These are phyloP conservation scores for Manacus vitellinus DNA, from an alignment of 2,113 vertebrate species.

Conservation along the genomic window DNA sequence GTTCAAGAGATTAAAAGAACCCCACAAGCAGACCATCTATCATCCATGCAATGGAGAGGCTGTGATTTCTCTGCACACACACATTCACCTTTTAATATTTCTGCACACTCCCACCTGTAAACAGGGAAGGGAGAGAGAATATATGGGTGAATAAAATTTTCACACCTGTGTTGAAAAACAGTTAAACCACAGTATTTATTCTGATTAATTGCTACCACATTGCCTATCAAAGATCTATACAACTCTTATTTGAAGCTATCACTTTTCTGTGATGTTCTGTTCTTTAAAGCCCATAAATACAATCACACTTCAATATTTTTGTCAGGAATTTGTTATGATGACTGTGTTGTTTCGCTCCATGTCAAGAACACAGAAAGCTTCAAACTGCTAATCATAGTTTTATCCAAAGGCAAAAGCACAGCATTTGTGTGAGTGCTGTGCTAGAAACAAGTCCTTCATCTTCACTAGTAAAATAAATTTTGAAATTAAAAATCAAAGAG, in stretches of 20 bases:
- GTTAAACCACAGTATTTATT: neutral
- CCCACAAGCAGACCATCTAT: neutral
- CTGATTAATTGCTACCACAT: neutral
- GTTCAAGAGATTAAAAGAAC: neutral
- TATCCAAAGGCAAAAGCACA: constrained; percentile 23
- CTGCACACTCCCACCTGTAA: neutral
- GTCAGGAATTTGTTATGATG: constrained; percentile 40
- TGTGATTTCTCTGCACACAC: neutral
- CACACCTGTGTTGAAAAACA: neutral
- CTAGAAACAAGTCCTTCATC: constrained; percentile 45
- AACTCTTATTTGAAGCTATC: neutral
- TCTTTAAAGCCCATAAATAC: constrained; percentile 4
- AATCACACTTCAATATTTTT: constrained; percentile 34
- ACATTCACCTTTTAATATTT: neutral
- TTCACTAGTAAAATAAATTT: constrained; percentile 36
- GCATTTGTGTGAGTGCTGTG: neutral
- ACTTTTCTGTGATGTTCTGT: neutral
- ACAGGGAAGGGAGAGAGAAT: neutral
- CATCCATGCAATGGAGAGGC: neutral
- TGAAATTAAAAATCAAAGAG: constrained; percentile 65
- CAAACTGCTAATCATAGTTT: constrained; percentile 30
- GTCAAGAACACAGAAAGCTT: constrained; percentile 28
- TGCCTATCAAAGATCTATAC: neutral
- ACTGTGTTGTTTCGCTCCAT: neutral
- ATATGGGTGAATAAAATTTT: neutral